These are phyloP conservation scores for Chamaedrilus cognettii DNA, from an alignment of 2,888 invertebrate genomes.

Conservation along the genomic window DNA sequence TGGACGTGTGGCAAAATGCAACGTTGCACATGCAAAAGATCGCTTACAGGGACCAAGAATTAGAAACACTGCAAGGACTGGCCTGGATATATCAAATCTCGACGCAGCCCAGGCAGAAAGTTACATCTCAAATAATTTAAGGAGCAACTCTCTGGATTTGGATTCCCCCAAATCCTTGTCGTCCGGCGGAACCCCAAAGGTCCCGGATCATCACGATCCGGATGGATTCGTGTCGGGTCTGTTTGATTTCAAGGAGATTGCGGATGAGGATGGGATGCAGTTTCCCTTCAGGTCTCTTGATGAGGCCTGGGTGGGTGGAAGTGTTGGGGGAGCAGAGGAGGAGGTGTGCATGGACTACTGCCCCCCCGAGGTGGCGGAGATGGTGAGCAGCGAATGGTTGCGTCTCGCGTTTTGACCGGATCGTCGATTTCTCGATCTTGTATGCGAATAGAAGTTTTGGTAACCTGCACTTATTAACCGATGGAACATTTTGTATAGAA, in stretches of 20 bases:
- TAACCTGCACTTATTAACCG: too few relatives aligned
- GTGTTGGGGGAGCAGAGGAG: neutral
- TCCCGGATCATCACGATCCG: neutral
- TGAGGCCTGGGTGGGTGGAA: neutral
- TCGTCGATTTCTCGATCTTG: too few relatives aligned
- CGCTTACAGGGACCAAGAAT: too few relatives aligned
- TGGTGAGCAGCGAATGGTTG: neutral
- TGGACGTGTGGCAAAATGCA: too few relatives aligned
- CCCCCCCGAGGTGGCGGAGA: neutral
- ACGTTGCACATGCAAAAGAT: too few relatives aligned
- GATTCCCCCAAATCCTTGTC: neutral
- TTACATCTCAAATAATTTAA: too few relatives aligned
- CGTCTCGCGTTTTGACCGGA: too few relatives aligned
- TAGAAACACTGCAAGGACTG: too few relatives aligned
- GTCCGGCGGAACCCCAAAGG: neutral
- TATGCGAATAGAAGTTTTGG: too few relatives aligned
- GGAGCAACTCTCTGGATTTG: neutral
- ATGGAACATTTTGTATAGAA: too few relatives aligned
- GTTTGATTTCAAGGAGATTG: neutral
- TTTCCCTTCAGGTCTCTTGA: neutral
- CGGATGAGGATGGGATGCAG: neutral
- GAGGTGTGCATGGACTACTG: neutral
- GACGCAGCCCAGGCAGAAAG: too few relatives aligned
- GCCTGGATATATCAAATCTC: too few relatives aligned
- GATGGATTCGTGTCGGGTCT: neutral